Evolutionary conservation across 1,140 invertebrate species (phyloP), one percentile per base, ranked within the genome.

Genomic region (Frieseomelitta varia): DNA sequence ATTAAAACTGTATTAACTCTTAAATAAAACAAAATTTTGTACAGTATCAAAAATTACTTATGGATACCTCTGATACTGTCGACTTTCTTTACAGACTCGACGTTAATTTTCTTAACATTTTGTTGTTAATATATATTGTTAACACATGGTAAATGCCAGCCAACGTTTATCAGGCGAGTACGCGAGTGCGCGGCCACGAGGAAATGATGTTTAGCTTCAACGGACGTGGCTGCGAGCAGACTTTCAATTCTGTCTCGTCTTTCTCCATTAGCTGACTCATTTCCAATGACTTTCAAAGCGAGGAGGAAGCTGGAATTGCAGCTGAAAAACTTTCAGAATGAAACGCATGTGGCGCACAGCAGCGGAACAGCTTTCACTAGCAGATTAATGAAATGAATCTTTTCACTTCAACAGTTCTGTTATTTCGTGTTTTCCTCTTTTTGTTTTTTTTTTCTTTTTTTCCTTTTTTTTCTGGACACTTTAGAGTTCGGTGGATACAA

Each of bases 261-360:
- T 86, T 87, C 88, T 91, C 89, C 88, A 91, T 92, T 92, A 92
- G 88, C 87, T 81, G 84, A 88, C 87, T 91, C 85, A 88, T 89
- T 79, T 79, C 89, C 92, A 93, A 93, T 92, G 93, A 93, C 90
- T 89, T 91, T 87, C 91, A 56, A 61, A 79, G 69, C 47, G 34
- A 74, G 63, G 21, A 72, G 51, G n/a, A 56, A 51, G 39, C 34
- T 14, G 71, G 34, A 72, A 68, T 24, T 71, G 71, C 68, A 55
- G 79, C n/a, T 61, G 39, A 80, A 74, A 56, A 87, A 79, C 68
- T 87, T 87, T 83, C 61, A 51, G 47, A 75, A 53, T 68, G 81
- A 71, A 73, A 69, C 34, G 21, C 12, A 56, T n/a, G 77, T 55
- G 55, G 34, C n/a, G 15, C 51, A 55, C 34, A 56, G 51, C n/a